Evolutionary conservation across 2,888 invertebrate genomes (phyloP).

Genomic region (Agrochola lychnidis): DNA sequence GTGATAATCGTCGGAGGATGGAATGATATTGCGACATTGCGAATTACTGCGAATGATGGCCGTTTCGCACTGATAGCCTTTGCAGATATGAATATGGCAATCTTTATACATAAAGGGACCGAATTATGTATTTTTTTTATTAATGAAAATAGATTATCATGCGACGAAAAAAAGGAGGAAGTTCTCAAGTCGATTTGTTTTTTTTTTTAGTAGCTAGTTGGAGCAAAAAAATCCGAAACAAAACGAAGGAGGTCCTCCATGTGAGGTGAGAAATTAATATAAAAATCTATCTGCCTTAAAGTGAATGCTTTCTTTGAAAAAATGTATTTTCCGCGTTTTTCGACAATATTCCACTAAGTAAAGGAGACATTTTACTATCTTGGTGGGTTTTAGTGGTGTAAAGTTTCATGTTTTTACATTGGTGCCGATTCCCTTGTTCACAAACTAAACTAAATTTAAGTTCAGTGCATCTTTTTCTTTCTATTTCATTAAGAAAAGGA

Average conservation of each 20-base stretch:
- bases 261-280: background rate
- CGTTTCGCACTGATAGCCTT: slow-evolving; percentile 7
- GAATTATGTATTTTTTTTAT: no score
- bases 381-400: no score
- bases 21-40: background rate
- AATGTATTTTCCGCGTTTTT: background rate
- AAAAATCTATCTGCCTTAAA: background rate
- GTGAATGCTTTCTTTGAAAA: background rate
- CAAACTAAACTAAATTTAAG: no score
- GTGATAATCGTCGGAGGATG: slow-evolving; percentile 15
- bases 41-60: slow-evolving; percentile 10
- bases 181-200: no score
- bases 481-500: no score
- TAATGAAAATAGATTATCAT: no score
- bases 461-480: no score
- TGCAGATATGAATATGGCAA: background rate
- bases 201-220: no score
- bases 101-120: background rate
- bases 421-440: no score
- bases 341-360: background rate
- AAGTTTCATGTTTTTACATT: background rate
- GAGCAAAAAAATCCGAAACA: background rate
- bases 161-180: no score
- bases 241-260: background rate
- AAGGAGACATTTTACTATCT: background rate